Base-by-base conservation (phyloP, 2,888 invertebrate genomes). In the Oligia latruncula region DNA sequence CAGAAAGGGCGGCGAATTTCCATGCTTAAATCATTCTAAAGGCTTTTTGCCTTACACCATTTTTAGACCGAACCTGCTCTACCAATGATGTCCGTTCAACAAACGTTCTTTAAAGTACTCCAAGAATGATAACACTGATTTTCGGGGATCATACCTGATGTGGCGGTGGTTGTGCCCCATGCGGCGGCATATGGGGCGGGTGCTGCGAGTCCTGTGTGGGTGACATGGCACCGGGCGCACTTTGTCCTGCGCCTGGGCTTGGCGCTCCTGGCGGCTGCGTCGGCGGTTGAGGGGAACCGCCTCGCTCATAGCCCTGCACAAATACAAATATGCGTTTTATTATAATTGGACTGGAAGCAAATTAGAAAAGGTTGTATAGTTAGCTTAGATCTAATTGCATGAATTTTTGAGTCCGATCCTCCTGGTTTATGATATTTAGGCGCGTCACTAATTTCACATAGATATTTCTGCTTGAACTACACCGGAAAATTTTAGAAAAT, bases 201-300 rank as follows among this genome's bases (percentile, higher is more conserved):
- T 96, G 97, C 91, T 97, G 97, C 64, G 96, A 89, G 90, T 97
- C 97, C 86, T 96, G 97, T 52, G 94, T 96, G 62, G 97, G 97
- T 74, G 97, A 96, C 89, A 96, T 93, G 67, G 95, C 95, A 55
- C 97, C 97, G 81, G 96, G 94, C 71, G 95, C 94, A 88, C 92
- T 94, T 83, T 93, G 95, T 62, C 92, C 94, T 67, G 96, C 93
- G 67, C 97, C 97, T 40, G 97, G 97, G 82, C 97, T 97, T 20
- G 96, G 96, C 82, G 97, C 97, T 79, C 97, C 96, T 87, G 95
- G 92, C 52, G 96, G 95, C 88, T 96, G 96, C 84, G 92, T 91
- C 58, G 95, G 95, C 71, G 96, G 96, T 90, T 96, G 96, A 46
- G 96, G 96, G 20, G 96, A 96, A 65, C 96, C 96, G 83, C 96